These are phyloP conservation scores for Oxygymnocypris stewartii DNA, from an alignment of 2,113 vertebrate genomes.

Conservation along the genomic window DNA sequence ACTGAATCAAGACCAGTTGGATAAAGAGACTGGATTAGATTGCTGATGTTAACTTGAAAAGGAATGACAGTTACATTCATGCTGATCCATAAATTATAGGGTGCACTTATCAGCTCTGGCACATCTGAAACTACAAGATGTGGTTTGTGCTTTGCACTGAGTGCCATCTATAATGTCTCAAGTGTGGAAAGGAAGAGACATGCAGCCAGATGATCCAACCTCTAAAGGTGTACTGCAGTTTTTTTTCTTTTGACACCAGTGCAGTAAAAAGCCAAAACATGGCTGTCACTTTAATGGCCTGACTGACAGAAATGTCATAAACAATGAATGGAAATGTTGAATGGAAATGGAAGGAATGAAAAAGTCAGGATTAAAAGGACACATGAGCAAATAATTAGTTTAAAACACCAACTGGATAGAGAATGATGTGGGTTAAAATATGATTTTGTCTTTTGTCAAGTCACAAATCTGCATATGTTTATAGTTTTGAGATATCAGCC, in stretches of 20 bases:
- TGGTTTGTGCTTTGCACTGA: conserved; percentile 35
- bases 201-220: conserved; percentile 13
- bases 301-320: neutral
- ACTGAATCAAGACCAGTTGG: neutral
- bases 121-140: conserved; percentile 40
- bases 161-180: conserved; percentile 17
- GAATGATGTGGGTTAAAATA: neutral
- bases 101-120: conserved; percentile 53
- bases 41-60: conserved; percentile 48
- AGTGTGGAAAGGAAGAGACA: conserved; percentile 23
- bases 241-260: conserved; percentile 4
- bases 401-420: neutral
- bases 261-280: conserved; percentile 47
- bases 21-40: conserved; percentile 38
- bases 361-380: neutral
- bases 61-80: conserved; percentile 50
- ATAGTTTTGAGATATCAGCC: neutral
- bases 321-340: neutral
- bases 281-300: conserved; percentile 60
- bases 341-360: neutral
- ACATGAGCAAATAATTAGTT: neutral
- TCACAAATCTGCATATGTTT: neutral
- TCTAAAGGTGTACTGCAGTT: neutral
- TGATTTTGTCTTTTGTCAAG: neutral
- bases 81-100: conserved; percentile 62